Percentiles rank a stretch among this genome's conserved stretches.
These are phyloP conservation scores for Polypterus bichir DNA, from an alignment of 2,113 vertebrate genomes.

Conservation along the genomic window DNA sequence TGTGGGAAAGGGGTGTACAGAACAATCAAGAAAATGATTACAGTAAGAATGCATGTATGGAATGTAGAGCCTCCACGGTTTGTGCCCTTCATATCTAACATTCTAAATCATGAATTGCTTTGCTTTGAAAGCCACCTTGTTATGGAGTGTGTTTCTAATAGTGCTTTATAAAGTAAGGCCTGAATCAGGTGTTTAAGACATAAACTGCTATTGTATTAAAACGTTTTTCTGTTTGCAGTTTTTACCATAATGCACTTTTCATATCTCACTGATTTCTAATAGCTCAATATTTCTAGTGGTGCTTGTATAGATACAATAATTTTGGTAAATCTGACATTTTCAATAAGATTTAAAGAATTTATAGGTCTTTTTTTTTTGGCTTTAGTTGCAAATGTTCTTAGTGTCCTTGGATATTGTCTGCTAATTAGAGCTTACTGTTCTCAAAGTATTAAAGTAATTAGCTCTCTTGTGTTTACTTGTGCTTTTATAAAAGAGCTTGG, in stretches of 20 bases:
- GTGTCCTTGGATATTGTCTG: constrained; percentile 14
- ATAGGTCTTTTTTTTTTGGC: not conserved
- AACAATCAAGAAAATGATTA: no score
- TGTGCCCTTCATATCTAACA: no score
- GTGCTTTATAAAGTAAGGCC: no score
- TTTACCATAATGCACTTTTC: constrained; percentile 5
- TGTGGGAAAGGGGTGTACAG: no score
- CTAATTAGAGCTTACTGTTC: constrained; percentile 7
- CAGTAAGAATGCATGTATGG: no score
- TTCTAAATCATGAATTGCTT: no score
- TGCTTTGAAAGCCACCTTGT: no score
- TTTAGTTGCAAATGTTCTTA: not conserved
- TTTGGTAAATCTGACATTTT: constrained; percentile 15
- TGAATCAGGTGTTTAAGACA: no score
- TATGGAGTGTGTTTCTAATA: no score
- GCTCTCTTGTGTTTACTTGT: constrained; percentile 14
- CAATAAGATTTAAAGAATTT: constrained; percentile 1
- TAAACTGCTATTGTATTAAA: no score
- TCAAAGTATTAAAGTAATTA: constrained; percentile 12
- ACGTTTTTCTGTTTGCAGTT: no score
- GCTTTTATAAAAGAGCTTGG: constrained; percentile 2
- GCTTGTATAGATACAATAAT: constrained; percentile 6
- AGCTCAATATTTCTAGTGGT: not conserved
- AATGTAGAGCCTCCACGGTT: no score
- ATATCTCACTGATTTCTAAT: constrained; percentile 6